Evolutionary conservation across 2,888 invertebrate species (phyloP).

Genomic region (Zele albiditarsus): DNA sequence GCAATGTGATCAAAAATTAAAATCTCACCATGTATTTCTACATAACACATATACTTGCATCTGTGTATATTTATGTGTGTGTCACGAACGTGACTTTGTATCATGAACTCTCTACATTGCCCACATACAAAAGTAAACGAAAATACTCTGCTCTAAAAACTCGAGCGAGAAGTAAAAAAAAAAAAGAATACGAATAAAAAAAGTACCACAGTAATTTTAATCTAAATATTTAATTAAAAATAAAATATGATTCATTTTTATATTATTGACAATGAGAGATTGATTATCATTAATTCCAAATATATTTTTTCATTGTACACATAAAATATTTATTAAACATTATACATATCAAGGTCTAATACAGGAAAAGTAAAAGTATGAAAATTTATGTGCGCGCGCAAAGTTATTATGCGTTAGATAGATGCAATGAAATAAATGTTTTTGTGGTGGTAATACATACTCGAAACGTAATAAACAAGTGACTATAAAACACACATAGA

Average conservation of each 20-base stretch:
- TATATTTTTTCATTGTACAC: background rate
- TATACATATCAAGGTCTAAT: conserved; percentile 44
- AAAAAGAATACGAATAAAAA: background rate
- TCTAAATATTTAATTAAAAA: too few relatives aligned
- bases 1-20: background rate
- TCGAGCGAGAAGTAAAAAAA: conserved; percentile 13
- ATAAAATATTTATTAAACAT: background rate
- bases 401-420: background rate
- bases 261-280: too few relatives aligned
- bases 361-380: background rate
- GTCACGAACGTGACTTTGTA: conserved; percentile 69
- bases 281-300: background rate
- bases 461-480: background rate
- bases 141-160: background rate
- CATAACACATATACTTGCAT: conserved; percentile 6
- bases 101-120: conserved; percentile 65
- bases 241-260: too few relatives aligned
- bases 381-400: background rate
- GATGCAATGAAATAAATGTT: background rate
- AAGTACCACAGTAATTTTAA: too few relatives aligned
- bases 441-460: background rate
- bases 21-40: conserved; percentile 3
- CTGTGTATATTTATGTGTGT: conserved; percentile 33
- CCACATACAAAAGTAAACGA: conserved; percentile 23
- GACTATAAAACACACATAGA: background rate